phyloP scores from a whole-genome alignment of 53 echinoderm and acorn worm genomes.

The Holothuria leucospilota region DNA sequence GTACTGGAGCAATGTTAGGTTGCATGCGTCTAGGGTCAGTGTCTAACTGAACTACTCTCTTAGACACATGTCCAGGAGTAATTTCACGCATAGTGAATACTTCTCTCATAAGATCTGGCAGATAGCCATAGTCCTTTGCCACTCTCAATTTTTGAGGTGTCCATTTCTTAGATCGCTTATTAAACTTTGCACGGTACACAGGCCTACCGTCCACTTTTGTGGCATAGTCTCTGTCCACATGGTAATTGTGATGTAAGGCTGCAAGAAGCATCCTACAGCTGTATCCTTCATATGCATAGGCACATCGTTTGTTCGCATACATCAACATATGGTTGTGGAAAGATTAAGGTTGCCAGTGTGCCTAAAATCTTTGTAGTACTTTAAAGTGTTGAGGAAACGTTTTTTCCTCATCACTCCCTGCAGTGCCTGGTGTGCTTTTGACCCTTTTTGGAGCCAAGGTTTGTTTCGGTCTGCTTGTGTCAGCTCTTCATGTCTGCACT shows the following conservation, averaged over 20 bases:
- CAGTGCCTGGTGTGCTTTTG: background rate
- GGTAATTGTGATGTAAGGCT: constrained; percentile 5
- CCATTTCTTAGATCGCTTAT: background rate
- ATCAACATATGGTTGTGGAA: constrained; percentile 39
- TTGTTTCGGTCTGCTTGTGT: constrained; percentile 9
- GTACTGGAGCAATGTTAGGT: constrained; percentile 1
- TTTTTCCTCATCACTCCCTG: background rate
- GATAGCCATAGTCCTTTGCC: too few species aligned
- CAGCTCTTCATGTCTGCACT: background rate
- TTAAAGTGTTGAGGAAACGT: background rate
- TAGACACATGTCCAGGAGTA: too few species aligned
- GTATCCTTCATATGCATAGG: background rate
- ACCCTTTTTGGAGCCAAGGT: constrained; percentile 11
- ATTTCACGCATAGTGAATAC: too few species aligned
- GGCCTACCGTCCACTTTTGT: too few species aligned
- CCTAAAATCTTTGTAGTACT: background rate
- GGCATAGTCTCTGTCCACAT: too few species aligned
- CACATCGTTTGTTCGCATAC: constrained; percentile 16
- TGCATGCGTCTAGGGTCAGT: background rate
- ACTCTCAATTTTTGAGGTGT: background rate
- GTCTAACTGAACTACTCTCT: background rate
- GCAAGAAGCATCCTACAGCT: background rate
- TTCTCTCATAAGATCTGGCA: too few species aligned
- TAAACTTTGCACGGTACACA: background rate
- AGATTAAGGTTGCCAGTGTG: constrained; percentile 26